A percentile compares a stretch with the other conserved stretches of the same genome.
Evolutionary conservation across 1,140 invertebrate genomes (phyloP).

Genomic region (Drosophila truncata): DNA sequence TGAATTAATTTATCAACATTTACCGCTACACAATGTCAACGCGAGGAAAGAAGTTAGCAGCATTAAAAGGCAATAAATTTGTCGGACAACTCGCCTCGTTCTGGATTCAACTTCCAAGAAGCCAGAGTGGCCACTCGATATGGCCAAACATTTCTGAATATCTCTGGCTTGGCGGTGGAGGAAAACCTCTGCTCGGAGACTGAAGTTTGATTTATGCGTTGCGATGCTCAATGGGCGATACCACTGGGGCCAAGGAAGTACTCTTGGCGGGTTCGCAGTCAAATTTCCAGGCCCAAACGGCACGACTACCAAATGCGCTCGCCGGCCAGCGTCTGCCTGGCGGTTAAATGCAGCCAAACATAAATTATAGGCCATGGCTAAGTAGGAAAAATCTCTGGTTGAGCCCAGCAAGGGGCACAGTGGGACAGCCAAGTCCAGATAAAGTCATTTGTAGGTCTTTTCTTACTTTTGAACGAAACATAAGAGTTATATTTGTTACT

Average conservation of each 20-base stretch:
- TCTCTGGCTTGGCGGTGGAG: slow-evolving; percentile 33
- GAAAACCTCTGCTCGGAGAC: slow-evolving; percentile 55
- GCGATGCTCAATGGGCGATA: slow-evolving; percentile 78
- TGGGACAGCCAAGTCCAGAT: slow-evolving; percentile 19
- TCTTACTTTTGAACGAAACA: not conserved
- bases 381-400: slow-evolving; percentile 49
- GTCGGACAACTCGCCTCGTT: slow-evolving; percentile 32
- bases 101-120: slow-evolving; percentile 64
- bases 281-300: slow-evolving; percentile 62
- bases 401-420: slow-evolving; percentile 33
- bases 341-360: slow-evolving; percentile 74
- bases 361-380: slow-evolving; percentile 79
- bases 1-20: slow-evolving; percentile 78
- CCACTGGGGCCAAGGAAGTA: slow-evolving; percentile 35
- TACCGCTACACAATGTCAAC: slow-evolving; percentile 77
- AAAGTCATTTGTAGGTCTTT: not conserved
- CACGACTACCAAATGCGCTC: slow-evolving; percentile 72
- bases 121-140: slow-evolving; percentile 64
- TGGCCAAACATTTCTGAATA: slow-evolving; percentile 50
- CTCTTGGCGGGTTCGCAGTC: slow-evolving; percentile 18
- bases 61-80: slow-evolving; percentile 80
- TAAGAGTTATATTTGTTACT: not conserved
- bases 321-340: slow-evolving; percentile 47
- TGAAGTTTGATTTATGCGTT: slow-evolving; percentile 81
- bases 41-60: slow-evolving; percentile 44